Base-by-base conservation (phyloP, 2,888 invertebrate species). In the Harpalus rubripes region DNA sequence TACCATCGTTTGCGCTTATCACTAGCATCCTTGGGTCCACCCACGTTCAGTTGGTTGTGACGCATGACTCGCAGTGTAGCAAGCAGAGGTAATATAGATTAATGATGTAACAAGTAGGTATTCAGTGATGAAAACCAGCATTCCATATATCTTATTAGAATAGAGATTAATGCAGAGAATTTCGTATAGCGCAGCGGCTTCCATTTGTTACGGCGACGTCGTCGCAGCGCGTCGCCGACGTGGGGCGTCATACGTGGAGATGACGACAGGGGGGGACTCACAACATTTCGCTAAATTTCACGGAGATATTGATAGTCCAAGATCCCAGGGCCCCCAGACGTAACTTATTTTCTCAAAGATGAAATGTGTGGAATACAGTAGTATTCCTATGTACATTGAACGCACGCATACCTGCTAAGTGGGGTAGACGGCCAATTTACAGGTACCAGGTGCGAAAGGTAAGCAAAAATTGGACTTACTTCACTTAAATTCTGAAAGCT, bases 71-170 rank as follows among this genome's bases (percentile, higher is more conserved):
- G 44, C 12, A 12, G 44, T 52, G 44, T 52, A 52, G 44, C 44
- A 52, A 52, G 44, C 44, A 52, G 44, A 52, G 44, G 72, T 84
- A 84, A 84, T 84, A 65, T 65, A 84, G 79, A 84, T 84, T 78
- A 84, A 84, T 84, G 84, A 84, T 84, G 78, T 78, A 44, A 65
- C 78, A 79, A 63, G 84, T 78, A 58, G 56, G 78, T 79, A 84
- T 84, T 84, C 65, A 15, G 65, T 79, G 84, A 84, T 84, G 84
- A 84, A 84, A 84, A 78, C 78, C 84, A 63, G 52, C 52, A 79
- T 84, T 78, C 78, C 84, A 84, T 84, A 78, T 84, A 84, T 84
- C 84, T 84, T 84, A 84, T 84, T 84, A 84, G 78, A 65, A 84
- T 83, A 44, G 78, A 84, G 84, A 84, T 84, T 84, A 84, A 84